phyloP scores from a whole-genome alignment of 2,888 invertebrate genomes.

The Chymomyza amoena region DNA sequence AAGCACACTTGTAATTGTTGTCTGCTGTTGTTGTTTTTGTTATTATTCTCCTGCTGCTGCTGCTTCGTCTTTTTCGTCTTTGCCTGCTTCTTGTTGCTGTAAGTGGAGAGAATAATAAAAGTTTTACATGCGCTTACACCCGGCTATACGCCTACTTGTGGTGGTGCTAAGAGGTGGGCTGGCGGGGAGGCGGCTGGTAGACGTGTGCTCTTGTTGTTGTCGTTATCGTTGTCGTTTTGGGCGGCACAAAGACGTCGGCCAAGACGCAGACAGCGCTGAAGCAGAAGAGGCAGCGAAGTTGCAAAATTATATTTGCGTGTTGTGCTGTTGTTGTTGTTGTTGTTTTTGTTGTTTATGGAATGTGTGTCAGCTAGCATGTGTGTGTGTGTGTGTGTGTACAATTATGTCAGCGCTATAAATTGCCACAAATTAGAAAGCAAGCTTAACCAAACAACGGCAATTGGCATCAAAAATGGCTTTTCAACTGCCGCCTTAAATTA shows the following conservation, averaged over 20 bases:
- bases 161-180: too few species aligned
- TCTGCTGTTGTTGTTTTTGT: slow-evolving; percentile 22
- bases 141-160: not conserved
- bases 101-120: not conserved
- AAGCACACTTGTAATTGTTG: slow-evolving; percentile 62
- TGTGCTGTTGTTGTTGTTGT: slow-evolving; percentile 13
- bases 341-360: slow-evolving; percentile 6
- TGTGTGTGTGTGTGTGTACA: slow-evolving; percentile 24
- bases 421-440: not conserved
- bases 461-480: slow-evolving; percentile 13
- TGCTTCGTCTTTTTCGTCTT: not conserved
- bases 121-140: not conserved
- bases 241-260: not conserved
- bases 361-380: not conserved
- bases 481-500: slow-evolving; percentile 43
- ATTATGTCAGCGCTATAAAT: slow-evolving; percentile 49
- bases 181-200: too few species aligned
- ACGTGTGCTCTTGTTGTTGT: not conserved
- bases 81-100: slow-evolving; percentile 16
- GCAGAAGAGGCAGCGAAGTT: not conserved
- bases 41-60: not conserved
- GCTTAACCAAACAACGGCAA: slow-evolving; percentile 33
- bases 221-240: not conserved
- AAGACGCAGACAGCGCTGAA: not conserved
- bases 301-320: slow-evolving; percentile 35